phyloP scores from a whole-genome alignment of 2,113 vertebrate species.

The Muntiacus muntjak region DNA sequence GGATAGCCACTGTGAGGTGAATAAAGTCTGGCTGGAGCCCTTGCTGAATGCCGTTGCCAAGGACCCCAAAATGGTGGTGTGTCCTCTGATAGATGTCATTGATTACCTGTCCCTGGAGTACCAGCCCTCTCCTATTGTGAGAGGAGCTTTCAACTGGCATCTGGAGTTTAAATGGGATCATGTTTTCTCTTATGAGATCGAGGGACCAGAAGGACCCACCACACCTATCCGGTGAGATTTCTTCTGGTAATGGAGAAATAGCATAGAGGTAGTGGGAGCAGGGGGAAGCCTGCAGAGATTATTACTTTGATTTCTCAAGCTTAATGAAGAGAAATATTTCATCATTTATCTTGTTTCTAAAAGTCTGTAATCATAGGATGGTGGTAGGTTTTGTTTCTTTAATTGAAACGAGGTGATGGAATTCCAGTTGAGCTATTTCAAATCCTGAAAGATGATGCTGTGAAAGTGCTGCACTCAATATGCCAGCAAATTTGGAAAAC shows the following conservation, averaged over 20 bases:
- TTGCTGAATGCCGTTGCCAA: slow-evolving; percentile 84
- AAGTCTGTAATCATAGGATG: neutral
- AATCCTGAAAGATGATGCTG: neutral
- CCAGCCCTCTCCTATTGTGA: slow-evolving; percentile 87
- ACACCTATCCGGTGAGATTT: slow-evolving; percentile 87
- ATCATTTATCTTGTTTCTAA: neutral
- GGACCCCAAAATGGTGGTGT: slow-evolving; percentile 86
- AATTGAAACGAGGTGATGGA: neutral
- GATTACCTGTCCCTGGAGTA: slow-evolving; percentile 88
- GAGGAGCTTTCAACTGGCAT: slow-evolving; percentile 94
- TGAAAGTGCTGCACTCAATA: neutral
- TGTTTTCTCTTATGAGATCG: slow-evolving; percentile 87
- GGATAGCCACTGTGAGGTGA: slow-evolving; percentile 98
- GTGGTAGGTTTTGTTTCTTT: neutral
- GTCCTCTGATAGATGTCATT: slow-evolving; percentile 93
- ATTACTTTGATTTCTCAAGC: neutral
- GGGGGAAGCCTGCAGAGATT: neutral
- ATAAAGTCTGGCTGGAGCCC: slow-evolving; percentile 90
- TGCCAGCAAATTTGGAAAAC: neutral
- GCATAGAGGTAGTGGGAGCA: fast-evolving
- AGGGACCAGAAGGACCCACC: slow-evolving; percentile 82
- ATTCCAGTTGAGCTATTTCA: neutral
- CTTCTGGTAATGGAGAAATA: fast-evolving
- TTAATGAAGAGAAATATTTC: neutral
- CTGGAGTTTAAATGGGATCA: slow-evolving; percentile 96